Evolutionary conservation across 30 jellyfish, hydroid and myxozoan species (phyloP), one percentile per base, ranked within the genome.

Genomic region (Catostylus mosaicus): DNA sequence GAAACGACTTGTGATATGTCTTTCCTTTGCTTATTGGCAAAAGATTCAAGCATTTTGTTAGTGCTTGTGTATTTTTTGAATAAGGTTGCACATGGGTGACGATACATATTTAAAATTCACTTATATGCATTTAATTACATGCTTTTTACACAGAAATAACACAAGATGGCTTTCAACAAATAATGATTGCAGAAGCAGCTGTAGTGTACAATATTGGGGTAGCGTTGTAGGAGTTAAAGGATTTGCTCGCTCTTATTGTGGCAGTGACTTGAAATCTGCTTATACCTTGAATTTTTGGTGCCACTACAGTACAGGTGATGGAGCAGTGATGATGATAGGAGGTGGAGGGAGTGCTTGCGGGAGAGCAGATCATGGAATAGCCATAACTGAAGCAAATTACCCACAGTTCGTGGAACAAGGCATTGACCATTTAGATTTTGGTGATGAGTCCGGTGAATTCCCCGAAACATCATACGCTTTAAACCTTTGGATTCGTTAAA

Each of bases 271-370:
- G 24, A 29, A 65, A 16, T 31, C 77, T 6, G n/a, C 57, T 30
- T 2, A 3, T 29, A 19, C 16, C 46, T 65, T 65, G 52, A 43
- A 54, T 26, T 65, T 65, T 31, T 65, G 77, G 77, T 65, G 77
- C 26, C 77, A 65, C 24, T 65, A 65, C 26, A 9, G 56, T 22
- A 2, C 52, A 30, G 77, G 77, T 3, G 77, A 31, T 65, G 77
- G 77, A 29, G 77, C 77, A 26, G 77, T 65, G 5, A 22, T 65
- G 3, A 65, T 65, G 77, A 65, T 65, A 26, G 77, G 77, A 6
- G 77, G 77, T 26, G 77, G 77, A 1, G 77, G 77, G 4, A 30
- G 48, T 26, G 52, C 52, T 0, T 65, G 77, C 20, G 51, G 54
- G 24, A 36, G 77, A 19, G 77, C 77, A 26, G 77, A 65, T 30